phyloP scores from a whole-genome alignment of 92 coral and sea anemone genomes.

The Epizoanthus fatuus region DNA sequence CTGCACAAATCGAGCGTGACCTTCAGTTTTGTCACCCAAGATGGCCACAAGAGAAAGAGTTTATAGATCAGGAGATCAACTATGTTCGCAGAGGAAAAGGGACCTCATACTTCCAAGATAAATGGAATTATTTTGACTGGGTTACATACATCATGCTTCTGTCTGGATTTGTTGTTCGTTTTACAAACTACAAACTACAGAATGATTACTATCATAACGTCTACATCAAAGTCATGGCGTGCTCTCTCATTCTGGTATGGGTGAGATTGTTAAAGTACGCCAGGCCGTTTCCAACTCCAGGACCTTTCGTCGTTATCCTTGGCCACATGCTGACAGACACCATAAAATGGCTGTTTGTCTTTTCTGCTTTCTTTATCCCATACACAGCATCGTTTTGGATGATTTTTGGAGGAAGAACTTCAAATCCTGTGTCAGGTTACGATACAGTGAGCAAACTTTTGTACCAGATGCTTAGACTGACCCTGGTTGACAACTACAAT shows the following conservation, averaged over 20 bases:
- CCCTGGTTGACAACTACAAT: slow-evolving; percentile 74
- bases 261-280: slow-evolving; percentile 76
- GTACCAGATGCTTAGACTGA: slow-evolving; percentile 61
- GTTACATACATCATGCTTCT: slow-evolving; percentile 59
- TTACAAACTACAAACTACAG: slow-evolving; percentile 32
- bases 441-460: slow-evolving; percentile 42
- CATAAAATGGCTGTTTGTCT: slow-evolving; percentile 68
- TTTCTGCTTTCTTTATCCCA: slow-evolving; percentile 71
- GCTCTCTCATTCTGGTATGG: slow-evolving; percentile 70
- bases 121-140: slow-evolving; percentile 82
- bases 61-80: slow-evolving; percentile 45
- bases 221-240: slow-evolving; percentile 49
- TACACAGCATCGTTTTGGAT: slow-evolving; percentile 79
- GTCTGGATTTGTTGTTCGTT: slow-evolving; percentile 42
- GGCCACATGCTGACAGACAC: slow-evolving; percentile 69
- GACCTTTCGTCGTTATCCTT: slow-evolving; percentile 81
- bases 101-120: slow-evolving; percentile 68
- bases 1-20: slow-evolving; percentile 62
- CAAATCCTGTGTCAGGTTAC: slow-evolving; percentile 65
- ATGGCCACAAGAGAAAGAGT: slow-evolving; percentile 70
- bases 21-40: slow-evolving; percentile 77
- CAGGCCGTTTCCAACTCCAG: slow-evolving; percentile 74
- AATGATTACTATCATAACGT: slow-evolving; percentile 22
- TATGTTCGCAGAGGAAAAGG: slow-evolving; percentile 41
- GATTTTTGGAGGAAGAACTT: slow-evolving; percentile 65